phyloP scores from a whole-genome alignment of 2,888 invertebrate genomes.

The Ennomos fuscantarius region DNA sequence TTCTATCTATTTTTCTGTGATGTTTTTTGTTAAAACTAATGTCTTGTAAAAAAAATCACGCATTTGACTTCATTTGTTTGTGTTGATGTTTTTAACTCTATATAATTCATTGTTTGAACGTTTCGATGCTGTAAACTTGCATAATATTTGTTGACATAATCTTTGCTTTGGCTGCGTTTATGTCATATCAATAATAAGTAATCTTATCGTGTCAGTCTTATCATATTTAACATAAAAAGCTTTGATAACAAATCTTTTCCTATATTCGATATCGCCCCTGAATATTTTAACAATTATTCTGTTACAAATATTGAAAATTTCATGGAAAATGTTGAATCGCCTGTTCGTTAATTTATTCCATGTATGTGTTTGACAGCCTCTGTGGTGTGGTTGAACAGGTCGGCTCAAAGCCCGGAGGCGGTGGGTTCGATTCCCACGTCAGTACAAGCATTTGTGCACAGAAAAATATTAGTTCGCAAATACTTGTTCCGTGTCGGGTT shows the following conservation, averaged over 20 bases:
- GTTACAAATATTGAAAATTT: too few relatives aligned
- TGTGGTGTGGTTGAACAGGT: too few relatives aligned
- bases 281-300: not conserved
- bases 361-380: too few relatives aligned
- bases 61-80: conserved; percentile 20
- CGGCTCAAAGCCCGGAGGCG: too few relatives aligned
- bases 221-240: conserved; percentile 30
- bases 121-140: conserved; percentile 33
- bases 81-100: conserved; percentile 18
- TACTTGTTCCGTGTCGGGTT: too few relatives aligned
- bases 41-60: not conserved
- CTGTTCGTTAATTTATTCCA: too few relatives aligned
- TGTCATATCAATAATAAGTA: conserved; percentile 30
- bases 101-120: conserved; percentile 15
- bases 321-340: too few relatives aligned
- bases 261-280: conserved; percentile 14
- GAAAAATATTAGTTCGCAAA: too few relatives aligned
- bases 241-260: conserved; percentile 36
- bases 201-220: conserved; percentile 35
- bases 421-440: too few relatives aligned
- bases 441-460: too few relatives aligned
- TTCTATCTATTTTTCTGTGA: conserved; percentile 4
- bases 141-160: conserved; percentile 31
- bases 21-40: conserved; percentile 1
- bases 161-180: conserved; percentile 39